These are phyloP conservation scores for Meteorus sp. DNA, from an alignment of 1,140 invertebrate genomes.

Conservation along the genomic window DNA sequence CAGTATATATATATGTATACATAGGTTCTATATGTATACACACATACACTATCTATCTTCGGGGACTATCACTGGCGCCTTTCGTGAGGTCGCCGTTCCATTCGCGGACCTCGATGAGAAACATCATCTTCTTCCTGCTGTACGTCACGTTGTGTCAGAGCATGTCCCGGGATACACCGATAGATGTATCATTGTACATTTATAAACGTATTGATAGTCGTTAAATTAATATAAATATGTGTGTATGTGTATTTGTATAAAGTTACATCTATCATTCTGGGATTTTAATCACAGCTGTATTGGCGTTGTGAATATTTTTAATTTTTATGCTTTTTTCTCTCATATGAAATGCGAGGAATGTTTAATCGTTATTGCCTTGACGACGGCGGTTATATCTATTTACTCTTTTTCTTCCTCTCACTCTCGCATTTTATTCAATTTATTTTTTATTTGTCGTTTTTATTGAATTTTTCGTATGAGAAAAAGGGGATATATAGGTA, in stretches of 20 bases:
- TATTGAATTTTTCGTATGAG: too few relatives aligned
- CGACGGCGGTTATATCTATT: slow-evolving; percentile 34
- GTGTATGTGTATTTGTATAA: too few relatives aligned
- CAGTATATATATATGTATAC: too few relatives aligned
- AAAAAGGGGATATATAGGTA: too few relatives aligned
- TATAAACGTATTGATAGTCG: too few relatives aligned
- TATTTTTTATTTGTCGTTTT: too few relatives aligned
- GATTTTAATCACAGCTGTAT: background rate
- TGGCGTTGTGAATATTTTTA: background rate
- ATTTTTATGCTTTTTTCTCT: background rate
- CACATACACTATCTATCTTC: slow-evolving; percentile 5
- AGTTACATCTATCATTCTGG: too few relatives aligned
- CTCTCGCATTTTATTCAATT: too few relatives aligned
- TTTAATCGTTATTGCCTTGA: slow-evolving; percentile 56
- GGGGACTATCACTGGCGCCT: slow-evolving; percentile 41
- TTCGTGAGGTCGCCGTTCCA: slow-evolving; percentile 3
- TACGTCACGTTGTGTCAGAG: too few relatives aligned
- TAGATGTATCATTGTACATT: background rate
- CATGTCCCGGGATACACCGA: background rate
- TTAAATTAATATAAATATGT: too few relatives aligned
- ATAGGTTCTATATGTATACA: too few relatives aligned
- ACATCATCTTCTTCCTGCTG: background rate
- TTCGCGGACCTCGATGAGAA: background rate
- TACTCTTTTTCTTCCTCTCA: too few relatives aligned
- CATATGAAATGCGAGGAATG: slow-evolving; percentile 15